Evolutionary conservation across 2,888 invertebrate species (phyloP).

Genomic region (Eueremaeus valkanovi): DNA sequence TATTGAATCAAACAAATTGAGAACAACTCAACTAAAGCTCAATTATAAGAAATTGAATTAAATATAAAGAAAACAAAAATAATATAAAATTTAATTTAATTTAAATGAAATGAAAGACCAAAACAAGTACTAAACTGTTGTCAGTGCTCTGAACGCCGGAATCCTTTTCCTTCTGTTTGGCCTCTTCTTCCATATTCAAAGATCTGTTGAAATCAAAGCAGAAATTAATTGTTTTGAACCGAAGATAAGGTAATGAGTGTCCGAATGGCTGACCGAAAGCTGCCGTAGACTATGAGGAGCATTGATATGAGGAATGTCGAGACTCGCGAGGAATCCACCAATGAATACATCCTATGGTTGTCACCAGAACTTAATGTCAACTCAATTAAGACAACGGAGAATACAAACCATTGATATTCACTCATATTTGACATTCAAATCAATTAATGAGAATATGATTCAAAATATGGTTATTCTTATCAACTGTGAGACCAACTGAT

Average conservation of each 20-base stretch:
- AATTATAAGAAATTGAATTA: no score
- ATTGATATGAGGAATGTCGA: conserved; percentile 96
- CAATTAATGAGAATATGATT: background rate
- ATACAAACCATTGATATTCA: conserved; percentile 35
- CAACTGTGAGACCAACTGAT: background rate
- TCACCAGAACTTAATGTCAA: background rate
- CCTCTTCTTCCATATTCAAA: conserved; percentile 91
- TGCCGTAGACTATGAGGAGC: conserved; percentile 93
- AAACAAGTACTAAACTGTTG: conserved; percentile 53
- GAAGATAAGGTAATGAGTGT: background rate
- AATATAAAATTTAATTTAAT: background rate
- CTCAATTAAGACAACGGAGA: background rate
- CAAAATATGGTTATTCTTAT: background rate
- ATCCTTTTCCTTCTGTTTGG: conserved; percentile 66
- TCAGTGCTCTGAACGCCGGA: conserved; percentile 64
- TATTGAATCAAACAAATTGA: background rate
- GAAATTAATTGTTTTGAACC: conserved; percentile 31
- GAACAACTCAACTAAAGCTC: no score
- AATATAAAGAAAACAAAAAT: background rate
- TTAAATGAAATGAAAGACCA: background rate
- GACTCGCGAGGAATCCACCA: conserved; percentile 95
- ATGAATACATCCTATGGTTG: conserved; percentile 78
- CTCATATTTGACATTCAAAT: conserved; percentile 21
- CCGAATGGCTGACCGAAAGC: conserved; percentile 63
- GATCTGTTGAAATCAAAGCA: conserved; percentile 61